These are phyloP conservation scores for Mactromeris polynyma DNA, from an alignment of 2,888 invertebrate genomes.

Conservation along the genomic window DNA sequence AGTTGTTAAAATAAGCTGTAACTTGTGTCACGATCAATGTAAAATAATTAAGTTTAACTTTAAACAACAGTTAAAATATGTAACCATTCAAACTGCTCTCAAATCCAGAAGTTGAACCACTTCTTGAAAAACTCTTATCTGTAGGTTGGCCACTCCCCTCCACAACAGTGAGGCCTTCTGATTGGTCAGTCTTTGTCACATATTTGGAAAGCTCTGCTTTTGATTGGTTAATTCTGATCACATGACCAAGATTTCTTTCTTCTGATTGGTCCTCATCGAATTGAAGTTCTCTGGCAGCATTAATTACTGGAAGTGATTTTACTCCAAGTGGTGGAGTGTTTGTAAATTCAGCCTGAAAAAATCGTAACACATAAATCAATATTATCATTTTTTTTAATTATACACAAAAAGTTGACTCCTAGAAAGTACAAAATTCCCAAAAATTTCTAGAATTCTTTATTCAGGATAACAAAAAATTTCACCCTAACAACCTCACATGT, in stretches of 20 bases:
- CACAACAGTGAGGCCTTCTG: slow-evolving; percentile 5
- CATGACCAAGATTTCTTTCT: slow-evolving; percentile 16
- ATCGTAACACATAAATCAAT: too few species aligned
- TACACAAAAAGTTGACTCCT: too few species aligned
- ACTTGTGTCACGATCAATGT: too few species aligned
- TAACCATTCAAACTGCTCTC: slow-evolving; percentile 35
- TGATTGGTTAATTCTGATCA: slow-evolving; percentile 43
- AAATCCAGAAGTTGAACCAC: slow-evolving; percentile 16
- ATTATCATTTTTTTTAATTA: too few species aligned
- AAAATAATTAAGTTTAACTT: too few species aligned
- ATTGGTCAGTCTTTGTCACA: slow-evolving; percentile 23
- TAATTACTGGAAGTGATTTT: slow-evolving; percentile 72
- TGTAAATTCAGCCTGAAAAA: slow-evolving; percentile 77
- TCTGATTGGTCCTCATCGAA: slow-evolving; percentile 60
- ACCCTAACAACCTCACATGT: too few species aligned
- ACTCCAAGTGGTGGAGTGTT: slow-evolving; percentile 78
- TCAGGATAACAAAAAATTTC: too few species aligned
- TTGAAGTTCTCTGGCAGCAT: slow-evolving; percentile 72
- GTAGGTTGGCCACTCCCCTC: background rate
- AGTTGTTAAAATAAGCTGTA: too few species aligned
- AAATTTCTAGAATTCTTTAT: too few species aligned
- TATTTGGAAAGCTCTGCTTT: background rate
- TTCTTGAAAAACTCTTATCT: slow-evolving; percentile 9
- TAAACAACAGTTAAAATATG: too few species aligned
- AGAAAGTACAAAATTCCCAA: too few species aligned